phyloP scores from a whole-genome alignment of 2,888 invertebrate species.

The Lithophane leautieri region DNA sequence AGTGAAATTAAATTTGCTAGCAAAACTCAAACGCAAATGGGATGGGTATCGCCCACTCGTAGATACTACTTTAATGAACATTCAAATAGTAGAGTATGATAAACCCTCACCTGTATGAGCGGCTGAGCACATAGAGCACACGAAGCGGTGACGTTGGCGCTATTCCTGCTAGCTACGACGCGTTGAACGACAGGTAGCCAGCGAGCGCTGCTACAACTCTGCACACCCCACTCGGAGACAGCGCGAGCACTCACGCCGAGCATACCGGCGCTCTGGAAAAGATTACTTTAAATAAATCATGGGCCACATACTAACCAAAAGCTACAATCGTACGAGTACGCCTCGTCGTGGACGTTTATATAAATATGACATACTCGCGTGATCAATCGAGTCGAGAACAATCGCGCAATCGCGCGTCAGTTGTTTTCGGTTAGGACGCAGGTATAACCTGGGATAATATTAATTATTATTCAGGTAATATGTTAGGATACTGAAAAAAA shows the following conservation, averaged over 20 bases:
- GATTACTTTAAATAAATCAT: not conserved
- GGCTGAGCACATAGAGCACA: slow-evolving; percentile 78
- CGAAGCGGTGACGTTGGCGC: slow-evolving; percentile 62
- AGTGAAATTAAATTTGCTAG: too few relatives aligned
- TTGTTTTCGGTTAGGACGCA: not conserved
- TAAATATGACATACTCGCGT: not conserved
- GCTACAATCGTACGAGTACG: not conserved
- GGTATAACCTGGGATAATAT: too few relatives aligned
- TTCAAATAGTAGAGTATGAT: too few relatives aligned
- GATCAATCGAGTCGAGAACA: not conserved
- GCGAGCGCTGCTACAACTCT: slow-evolving; percentile 78
- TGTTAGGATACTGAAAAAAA: not conserved
- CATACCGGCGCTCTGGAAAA: slow-evolving; percentile 91
- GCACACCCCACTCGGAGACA: slow-evolving; percentile 93
- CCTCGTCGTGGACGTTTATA: not conserved
- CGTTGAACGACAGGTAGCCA: slow-evolving; percentile 81
- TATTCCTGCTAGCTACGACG: slow-evolving; percentile 72
- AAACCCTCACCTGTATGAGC: slow-evolving; percentile 77
- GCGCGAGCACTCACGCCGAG: slow-evolving; percentile 92
- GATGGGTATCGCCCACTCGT: too few relatives aligned
- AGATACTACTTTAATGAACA: too few relatives aligned
- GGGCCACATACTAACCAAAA: not conserved
- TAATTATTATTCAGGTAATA: not conserved
- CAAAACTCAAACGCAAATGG: too few relatives aligned
- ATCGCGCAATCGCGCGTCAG: not conserved